These are phyloP conservation scores for Apaloderma vittatum DNA, from an alignment of 2,113 vertebrate species.

Conservation along the genomic window DNA sequence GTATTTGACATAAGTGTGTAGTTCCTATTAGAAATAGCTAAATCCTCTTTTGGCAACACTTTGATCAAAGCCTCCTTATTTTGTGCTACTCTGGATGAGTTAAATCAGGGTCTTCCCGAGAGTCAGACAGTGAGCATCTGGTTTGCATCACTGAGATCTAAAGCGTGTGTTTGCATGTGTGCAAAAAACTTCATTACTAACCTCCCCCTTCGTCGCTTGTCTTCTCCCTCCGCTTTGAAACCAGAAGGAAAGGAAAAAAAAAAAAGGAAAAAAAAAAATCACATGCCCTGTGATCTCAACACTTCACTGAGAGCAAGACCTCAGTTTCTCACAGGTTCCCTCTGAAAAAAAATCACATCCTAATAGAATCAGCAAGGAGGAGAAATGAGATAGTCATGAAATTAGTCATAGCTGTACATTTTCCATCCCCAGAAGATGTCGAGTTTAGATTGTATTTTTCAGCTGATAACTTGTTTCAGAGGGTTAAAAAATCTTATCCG, in stretches of 20 bases:
- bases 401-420: not conserved
- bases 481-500: slow-evolving; percentile 14
- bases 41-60: not conserved
- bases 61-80: not conserved
- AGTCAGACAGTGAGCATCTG: slow-evolving; percentile 56
- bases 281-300: slow-evolving; percentile 14
- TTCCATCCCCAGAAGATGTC: not conserved
- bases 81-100: not conserved
- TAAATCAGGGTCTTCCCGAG: not conserved
- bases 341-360: not conserved
- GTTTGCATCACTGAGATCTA: slow-evolving; percentile 38
- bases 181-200: slow-evolving; percentile 39
- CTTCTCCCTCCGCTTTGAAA: not conserved
- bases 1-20: not conserved
- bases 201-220: not conserved
- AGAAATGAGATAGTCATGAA: not conserved
- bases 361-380: not conserved
- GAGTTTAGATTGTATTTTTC: not conserved
- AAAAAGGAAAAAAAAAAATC: not conserved
- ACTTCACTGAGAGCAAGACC: not conserved
- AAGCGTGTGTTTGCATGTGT: slow-evolving; percentile 21
- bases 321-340: slow-evolving; percentile 6
- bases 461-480: not conserved
- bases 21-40: not conserved
- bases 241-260: not conserved